These are phyloP conservation scores for Anoura caudifer DNA, from an alignment of 2,113 vertebrate genomes.

Conservation along the genomic window DNA sequence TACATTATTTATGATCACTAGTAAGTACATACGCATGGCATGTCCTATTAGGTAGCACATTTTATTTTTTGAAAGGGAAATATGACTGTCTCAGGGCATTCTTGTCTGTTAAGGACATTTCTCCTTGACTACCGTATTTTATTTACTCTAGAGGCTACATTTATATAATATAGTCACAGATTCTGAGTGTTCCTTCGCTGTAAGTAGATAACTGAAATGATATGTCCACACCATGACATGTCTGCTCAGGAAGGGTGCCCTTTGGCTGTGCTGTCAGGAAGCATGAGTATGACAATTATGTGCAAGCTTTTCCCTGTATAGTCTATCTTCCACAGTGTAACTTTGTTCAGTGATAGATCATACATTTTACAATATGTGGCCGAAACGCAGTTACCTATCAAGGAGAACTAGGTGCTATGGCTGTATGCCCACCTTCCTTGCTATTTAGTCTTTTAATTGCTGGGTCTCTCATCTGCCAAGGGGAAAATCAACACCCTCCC, in stretches of 20 bases:
- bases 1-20: neutral
- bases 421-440: accelerated
- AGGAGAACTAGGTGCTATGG: neutral
- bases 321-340: neutral
- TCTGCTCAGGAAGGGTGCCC: neutral
- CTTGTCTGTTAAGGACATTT: neutral
- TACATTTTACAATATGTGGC: neutral
- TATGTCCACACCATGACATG: too few species aligned
- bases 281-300: neutral
- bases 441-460: neutral
- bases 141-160: neutral
- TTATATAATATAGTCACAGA: neutral
- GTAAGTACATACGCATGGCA: neutral
- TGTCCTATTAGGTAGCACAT: neutral
- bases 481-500: neutral
- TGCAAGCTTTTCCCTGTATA: neutral
- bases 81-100: neutral
- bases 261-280: neutral
- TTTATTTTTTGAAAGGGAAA: neutral
- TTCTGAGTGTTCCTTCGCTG: neutral
- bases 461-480: neutral
- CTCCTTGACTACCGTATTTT: neutral
- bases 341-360: neutral
- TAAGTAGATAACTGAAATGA: neutral
- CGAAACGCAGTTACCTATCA: neutral